Base-by-base conservation (phyloP, 2,113 vertebrate species). In the Chrysemys picta region DNA sequence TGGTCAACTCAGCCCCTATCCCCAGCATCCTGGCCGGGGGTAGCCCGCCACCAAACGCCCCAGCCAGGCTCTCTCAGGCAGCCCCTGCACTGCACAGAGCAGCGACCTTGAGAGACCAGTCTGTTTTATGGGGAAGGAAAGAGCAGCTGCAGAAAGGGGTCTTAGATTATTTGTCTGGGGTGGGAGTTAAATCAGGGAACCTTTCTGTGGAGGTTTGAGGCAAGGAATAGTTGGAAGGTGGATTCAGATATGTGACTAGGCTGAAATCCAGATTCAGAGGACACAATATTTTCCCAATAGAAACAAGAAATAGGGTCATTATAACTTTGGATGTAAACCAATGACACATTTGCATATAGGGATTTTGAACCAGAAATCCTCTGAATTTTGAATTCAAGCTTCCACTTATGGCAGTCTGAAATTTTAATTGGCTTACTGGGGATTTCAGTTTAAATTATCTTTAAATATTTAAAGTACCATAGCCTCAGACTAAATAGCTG, bases 321-420 rank as follows among this genome's bases (percentile, higher is more conserved):
- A 45, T 22, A 78, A 38, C 78, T 29, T 80, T 22, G 31, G 35
- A 53, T 52, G 31, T 54, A 81, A 81, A 21, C 5, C 50, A 81
- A 35, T 29, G 87, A 38, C 69, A 87, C 31, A 38, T 95, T 24
- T 94, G 25, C 49, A 47, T 83, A 12, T 80, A 89, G 84, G 47
- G 45, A 81, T 47, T 75, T 78, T 93, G 4, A 92, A 31, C 82
- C 27, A 86, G 95, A 95, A 82, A 75, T 91, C 4, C 59, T 5
- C 10, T 89, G 52, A 91, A 93, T 42, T 69, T 78, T 92, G 5
- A 91, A n/a, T 95, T 94, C 82, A 91, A n/a, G 31, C 16, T n/a
- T 92, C 72, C 35, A 59, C 72, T 89, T 93, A 93, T 11, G 10
- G 31, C n/a, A 81, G 12, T 59, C 52, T 86, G 82, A 89, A 96